phyloP scores from a whole-genome alignment of 1,140 invertebrate genomes.

The Notospermus geniculatus region DNA sequence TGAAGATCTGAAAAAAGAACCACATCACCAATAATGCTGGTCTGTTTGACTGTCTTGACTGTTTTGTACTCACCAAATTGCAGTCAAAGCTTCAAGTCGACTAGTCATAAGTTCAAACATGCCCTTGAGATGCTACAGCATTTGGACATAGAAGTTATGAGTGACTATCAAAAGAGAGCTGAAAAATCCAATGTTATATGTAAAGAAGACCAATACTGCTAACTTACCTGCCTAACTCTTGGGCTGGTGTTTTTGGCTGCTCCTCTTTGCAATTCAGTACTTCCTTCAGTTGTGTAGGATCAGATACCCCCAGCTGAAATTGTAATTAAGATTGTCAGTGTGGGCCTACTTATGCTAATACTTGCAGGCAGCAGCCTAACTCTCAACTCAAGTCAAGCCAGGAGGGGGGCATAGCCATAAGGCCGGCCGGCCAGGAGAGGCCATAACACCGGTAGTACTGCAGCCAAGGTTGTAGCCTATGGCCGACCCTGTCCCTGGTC shows the following conservation, averaged over 20 bases:
- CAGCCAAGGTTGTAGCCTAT: too few species aligned
- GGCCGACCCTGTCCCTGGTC: too few species aligned
- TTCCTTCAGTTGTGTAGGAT: constrained; percentile 31
- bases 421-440: too few species aligned
- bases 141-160: background rate
- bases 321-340: too few species aligned
- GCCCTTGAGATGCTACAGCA: background rate
- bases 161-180: background rate
- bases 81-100: background rate
- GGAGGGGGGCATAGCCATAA: too few species aligned
- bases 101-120: background rate
- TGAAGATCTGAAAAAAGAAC: too few species aligned
- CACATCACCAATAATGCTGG: background rate
- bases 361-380: background rate
- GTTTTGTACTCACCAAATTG: background rate
- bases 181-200: background rate
- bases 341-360: background rate
- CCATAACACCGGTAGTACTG: too few species aligned
- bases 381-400: too few species aligned
- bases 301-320: constrained; percentile 42
- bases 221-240: background rate
- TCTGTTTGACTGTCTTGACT: too few species aligned
- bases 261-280: constrained; percentile 28
- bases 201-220: background rate
- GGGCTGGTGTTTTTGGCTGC: constrained; percentile 21